A percentile compares a stretch with the other conserved stretches of the same genome.
These are phyloP conservation scores for Champsocephalus gunnari DNA, from an alignment of 2,797 vertebrate species.

Conservation along the genomic window DNA sequence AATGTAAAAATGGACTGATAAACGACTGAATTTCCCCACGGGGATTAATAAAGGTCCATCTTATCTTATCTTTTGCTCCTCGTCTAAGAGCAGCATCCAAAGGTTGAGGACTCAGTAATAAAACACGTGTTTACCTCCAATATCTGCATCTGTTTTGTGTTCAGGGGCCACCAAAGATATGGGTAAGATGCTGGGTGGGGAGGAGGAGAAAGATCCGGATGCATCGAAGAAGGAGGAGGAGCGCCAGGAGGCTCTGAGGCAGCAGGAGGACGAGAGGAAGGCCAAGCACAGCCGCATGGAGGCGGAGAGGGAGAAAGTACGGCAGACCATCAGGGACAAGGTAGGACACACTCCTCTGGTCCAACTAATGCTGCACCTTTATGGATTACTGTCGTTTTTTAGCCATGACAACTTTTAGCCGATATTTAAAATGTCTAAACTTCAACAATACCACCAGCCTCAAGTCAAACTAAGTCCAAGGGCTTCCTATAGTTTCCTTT, in stretches of 20 bases:
- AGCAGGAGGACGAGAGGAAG: conserved; percentile 98
- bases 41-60: too few species aligned
- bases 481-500: too few species aligned
- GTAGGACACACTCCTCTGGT: conserved; percentile 71
- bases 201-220: conserved; percentile 98
- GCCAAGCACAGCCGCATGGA: conserved; percentile 97
- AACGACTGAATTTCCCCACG: too few species aligned
- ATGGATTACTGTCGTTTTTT: too few species aligned
- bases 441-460: too few species aligned
- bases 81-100: too few species aligned
- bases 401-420: too few species aligned
- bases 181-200: conserved; percentile 98
- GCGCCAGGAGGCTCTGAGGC: conserved; percentile 94
- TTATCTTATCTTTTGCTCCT: not conserved
- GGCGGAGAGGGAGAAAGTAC: conserved; percentile 96
- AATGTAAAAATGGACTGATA: too few species aligned
- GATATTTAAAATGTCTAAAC: too few species aligned
- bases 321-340: conserved; percentile 98
- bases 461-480: too few species aligned
- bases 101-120: not conserved
- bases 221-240: conserved; percentile 98
- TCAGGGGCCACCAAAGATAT: conserved; percentile 99
- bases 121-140: not conserved
- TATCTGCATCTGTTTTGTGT: not conserved
- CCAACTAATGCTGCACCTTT: not conserved